Percentiles rank a stretch among this genome's conserved stretches.
phyloP scores from a whole-genome alignment of 2,113 vertebrate genomes.

The Otus sunia region DNA sequence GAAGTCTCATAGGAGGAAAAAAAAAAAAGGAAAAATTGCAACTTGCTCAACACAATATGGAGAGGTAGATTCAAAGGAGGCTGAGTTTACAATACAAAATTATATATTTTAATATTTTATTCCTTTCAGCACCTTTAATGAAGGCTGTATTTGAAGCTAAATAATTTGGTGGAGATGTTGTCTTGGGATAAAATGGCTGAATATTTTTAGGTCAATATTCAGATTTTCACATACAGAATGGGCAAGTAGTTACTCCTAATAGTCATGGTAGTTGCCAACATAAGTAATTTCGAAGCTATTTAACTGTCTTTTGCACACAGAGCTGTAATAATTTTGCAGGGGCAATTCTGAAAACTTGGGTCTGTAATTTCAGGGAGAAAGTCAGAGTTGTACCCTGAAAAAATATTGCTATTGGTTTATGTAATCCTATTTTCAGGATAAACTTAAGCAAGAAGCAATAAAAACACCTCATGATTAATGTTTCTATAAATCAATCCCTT shows the following conservation, averaged over 20 bases:
- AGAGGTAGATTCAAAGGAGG: background rate
- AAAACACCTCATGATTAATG: background rate
- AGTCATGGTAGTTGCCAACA: background rate
- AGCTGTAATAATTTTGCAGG: background rate
- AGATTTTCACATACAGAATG: background rate
- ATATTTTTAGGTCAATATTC: background rate
- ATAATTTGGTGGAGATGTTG: background rate
- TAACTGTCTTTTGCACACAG: background rate
- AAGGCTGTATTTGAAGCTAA: background rate
- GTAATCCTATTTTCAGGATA: conserved; percentile 9
- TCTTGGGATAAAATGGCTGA: background rate
- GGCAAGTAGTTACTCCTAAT: background rate
- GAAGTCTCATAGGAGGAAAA: background rate
- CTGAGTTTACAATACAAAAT: background rate
- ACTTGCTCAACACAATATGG: background rate
- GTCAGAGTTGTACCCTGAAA: background rate
- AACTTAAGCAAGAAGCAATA: conserved; percentile 11
- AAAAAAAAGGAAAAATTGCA: background rate
- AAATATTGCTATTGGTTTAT: background rate
- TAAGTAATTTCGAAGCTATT: background rate
- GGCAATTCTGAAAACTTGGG: background rate
- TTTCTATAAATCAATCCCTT: conserved; percentile 48
- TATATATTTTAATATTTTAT: background rate
- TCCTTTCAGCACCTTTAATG: background rate
- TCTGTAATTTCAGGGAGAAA: background rate